Base-by-base conservation (phyloP, 2,113 vertebrate species). In the Cyprinus carpio region DNA sequence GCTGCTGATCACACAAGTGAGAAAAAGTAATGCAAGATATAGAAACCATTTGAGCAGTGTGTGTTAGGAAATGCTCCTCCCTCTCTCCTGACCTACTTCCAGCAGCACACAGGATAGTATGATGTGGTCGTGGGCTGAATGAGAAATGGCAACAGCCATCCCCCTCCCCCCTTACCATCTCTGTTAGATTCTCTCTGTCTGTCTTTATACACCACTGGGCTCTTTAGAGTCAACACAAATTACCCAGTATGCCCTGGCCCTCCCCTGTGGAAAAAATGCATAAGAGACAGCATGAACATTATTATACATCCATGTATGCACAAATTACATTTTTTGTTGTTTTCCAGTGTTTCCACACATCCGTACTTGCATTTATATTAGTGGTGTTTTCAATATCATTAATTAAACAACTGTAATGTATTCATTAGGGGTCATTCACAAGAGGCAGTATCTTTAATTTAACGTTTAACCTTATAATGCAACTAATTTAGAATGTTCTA, bases 71-170 rank as follows among this genome's bases (percentile, higher is more conserved):
- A 78, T 20, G 18, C 51, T 56, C 75, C 58, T 34, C 77, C 77
- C 77, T 82, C 62, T 78, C 60, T 89, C 88, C 76, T 95, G 93
- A 94, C 93, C 94, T 94, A 94, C 90, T 94, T 94, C 90, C 85
- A 86, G 74, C 85, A 83, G 83, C 58, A 34, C 86, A 87, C 79
- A 75, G 83, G 87, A 90, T 91, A 88, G 90, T 82, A 86, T 69
- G 89, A 87, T 89, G 89, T 91, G 85, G 87, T 88, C 77, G 86
- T 89, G 87, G 80, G 89, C 87, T 93, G 92, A 92, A 94, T 93
- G 89, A 90, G 60, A 94, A 93, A 89, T 92, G 90, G 89, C 91
- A 93, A 89, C 84, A 82, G 75, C 86, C 85, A 85, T 80, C 81
- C 83, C 75, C 75, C 69, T 75, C 34, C 82, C 84, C n/a, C 40